These are phyloP conservation scores for Acanthaster planci DNA, from an alignment of 35 echinoderm and acorn worm genomes.

Conservation along the genomic window DNA sequence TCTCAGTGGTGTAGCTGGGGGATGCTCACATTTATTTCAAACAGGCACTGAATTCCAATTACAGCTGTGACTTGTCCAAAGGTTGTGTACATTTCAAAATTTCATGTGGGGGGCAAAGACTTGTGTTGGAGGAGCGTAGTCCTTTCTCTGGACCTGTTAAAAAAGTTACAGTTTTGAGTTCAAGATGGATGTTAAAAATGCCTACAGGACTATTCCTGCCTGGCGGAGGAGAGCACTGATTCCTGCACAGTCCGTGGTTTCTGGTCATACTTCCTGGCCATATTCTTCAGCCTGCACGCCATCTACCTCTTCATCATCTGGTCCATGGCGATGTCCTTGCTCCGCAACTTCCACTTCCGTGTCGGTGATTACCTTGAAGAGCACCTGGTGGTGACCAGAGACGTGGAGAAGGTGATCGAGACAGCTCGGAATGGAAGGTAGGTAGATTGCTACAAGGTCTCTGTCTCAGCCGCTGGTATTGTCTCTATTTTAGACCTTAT, in stretches of 20 bases:
- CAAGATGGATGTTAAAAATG: background rate
- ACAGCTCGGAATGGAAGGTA: constrained; percentile 83
- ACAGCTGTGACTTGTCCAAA: too few relatives aligned
- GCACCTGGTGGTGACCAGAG: constrained; percentile 72
- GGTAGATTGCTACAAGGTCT: background rate
- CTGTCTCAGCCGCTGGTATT: too few relatives aligned
- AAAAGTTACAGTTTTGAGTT: too few relatives aligned
- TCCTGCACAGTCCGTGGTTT: constrained; percentile 47
- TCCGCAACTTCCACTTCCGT: constrained; percentile 78
- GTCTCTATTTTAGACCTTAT: too few relatives aligned
- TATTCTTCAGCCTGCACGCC: constrained; percentile 74
- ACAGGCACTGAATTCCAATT: too few relatives aligned
- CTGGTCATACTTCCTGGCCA: constrained; percentile 55
- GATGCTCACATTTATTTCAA: too few relatives aligned
- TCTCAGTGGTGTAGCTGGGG: too few relatives aligned
- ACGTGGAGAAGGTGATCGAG: constrained; percentile 90
- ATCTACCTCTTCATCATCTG: constrained; percentile 80
- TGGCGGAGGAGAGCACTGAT: constrained; percentile 2
- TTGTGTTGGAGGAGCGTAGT: too few relatives aligned
- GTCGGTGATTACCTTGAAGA: constrained; percentile 82
- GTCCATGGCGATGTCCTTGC: constrained; percentile 49
- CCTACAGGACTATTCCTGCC: constrained; percentile 56
- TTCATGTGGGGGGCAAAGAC: too few relatives aligned
- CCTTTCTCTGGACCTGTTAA: too few relatives aligned
- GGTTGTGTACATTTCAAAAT: too few relatives aligned